Conservation (phyloP, 2,888 invertebrate genomes). For the Rhingia rostrata region DNA sequence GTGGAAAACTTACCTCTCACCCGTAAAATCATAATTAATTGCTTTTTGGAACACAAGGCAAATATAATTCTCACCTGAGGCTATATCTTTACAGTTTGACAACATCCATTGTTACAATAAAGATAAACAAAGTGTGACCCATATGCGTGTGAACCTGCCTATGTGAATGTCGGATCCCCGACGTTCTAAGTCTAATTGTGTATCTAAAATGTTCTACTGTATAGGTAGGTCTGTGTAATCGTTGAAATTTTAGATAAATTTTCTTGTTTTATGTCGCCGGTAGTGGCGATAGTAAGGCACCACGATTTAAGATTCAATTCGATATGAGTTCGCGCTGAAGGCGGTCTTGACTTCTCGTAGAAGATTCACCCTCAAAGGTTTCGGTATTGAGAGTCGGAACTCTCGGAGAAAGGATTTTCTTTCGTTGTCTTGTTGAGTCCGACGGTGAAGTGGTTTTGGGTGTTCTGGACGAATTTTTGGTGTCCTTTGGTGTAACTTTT, state of each 20-base stretch:
- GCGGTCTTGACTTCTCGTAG: slow-evolving; percentile 18
- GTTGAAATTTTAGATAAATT: slow-evolving; percentile 63
- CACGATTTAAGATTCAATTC: slow-evolving; percentile 41
- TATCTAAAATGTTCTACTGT: slow-evolving; percentile 40
- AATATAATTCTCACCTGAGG: slow-evolving; percentile 7
- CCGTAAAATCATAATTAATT: slow-evolving; percentile 33
- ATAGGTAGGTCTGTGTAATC: slow-evolving; percentile 7
- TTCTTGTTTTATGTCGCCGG: slow-evolving; percentile 11
- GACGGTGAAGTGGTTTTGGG: background rate
- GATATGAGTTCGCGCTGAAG: slow-evolving; percentile 33
- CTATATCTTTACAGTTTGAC: slow-evolving; percentile 54
- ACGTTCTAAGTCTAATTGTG: slow-evolving; percentile 2
- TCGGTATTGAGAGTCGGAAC: slow-evolving; percentile 12
- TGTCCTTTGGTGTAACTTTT: background rate
- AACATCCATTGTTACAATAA: slow-evolving; percentile 48
- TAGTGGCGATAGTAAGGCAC: slow-evolving; percentile 11
- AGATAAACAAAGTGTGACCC: slow-evolving; percentile 39
- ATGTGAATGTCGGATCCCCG: background rate
- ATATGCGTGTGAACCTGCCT: slow-evolving; percentile 28
- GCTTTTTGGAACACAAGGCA: slow-evolving; percentile 15
- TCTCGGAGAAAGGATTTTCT: background rate
- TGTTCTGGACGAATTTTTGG: background rate
- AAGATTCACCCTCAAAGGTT: background rate
- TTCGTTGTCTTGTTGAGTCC: background rate
- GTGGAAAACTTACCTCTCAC: background rate